phyloP scores from a whole-genome alignment of 2,888 invertebrate genomes.

The Glaucopsyche alexis region DNA sequence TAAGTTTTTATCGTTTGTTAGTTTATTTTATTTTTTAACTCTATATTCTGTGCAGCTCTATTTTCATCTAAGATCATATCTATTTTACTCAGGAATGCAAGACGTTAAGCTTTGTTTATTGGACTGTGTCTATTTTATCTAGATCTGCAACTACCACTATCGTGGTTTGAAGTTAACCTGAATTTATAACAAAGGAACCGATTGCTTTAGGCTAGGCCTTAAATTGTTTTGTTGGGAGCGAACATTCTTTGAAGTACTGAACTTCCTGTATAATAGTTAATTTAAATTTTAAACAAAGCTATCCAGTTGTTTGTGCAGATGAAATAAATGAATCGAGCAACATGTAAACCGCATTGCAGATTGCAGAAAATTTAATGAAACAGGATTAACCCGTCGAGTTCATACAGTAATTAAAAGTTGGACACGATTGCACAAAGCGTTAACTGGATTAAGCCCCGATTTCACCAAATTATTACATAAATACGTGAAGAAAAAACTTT shows the following conservation, averaged over 20 bases:
- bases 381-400: not conserved
- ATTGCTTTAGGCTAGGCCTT: conserved; percentile 4
- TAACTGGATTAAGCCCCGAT: not conserved
- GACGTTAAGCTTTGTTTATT: not conserved
- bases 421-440: not conserved
- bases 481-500: too few relatives aligned
- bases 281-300: too few relatives aligned
- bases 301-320: too few relatives aligned
- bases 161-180: not conserved
- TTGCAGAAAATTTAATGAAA: not conserved
- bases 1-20: too few relatives aligned
- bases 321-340: not conserved
- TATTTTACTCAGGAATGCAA: not conserved
- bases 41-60: too few relatives aligned
- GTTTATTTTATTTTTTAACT: too few relatives aligned
- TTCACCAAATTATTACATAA: too few relatives aligned
- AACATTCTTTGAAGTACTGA: not conserved
- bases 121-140: not conserved
- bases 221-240: conserved; percentile 5
- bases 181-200: conserved; percentile 6
- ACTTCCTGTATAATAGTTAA: not conserved
- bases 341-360: not conserved
- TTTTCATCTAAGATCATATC: not conserved
- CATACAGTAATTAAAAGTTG: not conserved
- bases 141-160: not conserved